Evolutionary conservation across 2,113 vertebrate species (phyloP).

Genomic region (Onychorhynchus coronatus): DNA sequence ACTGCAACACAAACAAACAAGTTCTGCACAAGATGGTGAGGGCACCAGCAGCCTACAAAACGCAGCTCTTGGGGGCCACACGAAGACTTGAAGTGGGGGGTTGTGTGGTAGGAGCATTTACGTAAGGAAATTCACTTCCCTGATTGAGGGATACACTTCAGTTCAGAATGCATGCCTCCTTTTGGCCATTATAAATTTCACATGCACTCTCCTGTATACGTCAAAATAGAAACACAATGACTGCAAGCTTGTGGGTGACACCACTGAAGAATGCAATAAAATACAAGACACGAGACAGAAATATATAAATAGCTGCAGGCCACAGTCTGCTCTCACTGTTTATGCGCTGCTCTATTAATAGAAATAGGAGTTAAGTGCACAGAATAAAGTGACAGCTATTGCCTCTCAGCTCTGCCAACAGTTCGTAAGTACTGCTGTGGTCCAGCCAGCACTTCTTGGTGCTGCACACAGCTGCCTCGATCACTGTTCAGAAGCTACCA

Average conservation of each 20-base stretch:
- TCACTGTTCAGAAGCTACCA: background rate
- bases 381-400: constrained; percentile 53
- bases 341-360: constrained; percentile 35
- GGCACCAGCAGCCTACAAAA: constrained; percentile 56
- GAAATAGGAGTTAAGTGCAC: constrained; percentile 61
- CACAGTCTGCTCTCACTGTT: constrained; percentile 46
- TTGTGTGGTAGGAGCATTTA: background rate
- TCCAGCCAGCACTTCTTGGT: background rate
- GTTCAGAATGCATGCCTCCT: background rate
- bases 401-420: constrained; percentile 17
- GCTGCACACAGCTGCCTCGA: background rate
- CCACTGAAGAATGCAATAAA: constrained; percentile 5
- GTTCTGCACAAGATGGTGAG: constrained; percentile 53
- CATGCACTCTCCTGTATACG: background rate
- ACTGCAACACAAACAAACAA: constrained; percentile 61
- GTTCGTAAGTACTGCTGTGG: background rate
- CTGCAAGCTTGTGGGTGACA: constrained; percentile 18
- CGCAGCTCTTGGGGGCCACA: constrained; percentile 40
- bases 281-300: constrained; percentile 19
- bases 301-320: constrained; percentile 42
- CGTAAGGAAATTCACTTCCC: background rate
- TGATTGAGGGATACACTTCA: background rate
- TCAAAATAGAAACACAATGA: background rate
- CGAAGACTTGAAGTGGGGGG: background rate
- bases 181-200: background rate